Percentiles rank a stretch among this genome's conserved stretches.
Conservation (phyloP, 2,888 invertebrate species). For the Drosophila quinaria region DNA sequence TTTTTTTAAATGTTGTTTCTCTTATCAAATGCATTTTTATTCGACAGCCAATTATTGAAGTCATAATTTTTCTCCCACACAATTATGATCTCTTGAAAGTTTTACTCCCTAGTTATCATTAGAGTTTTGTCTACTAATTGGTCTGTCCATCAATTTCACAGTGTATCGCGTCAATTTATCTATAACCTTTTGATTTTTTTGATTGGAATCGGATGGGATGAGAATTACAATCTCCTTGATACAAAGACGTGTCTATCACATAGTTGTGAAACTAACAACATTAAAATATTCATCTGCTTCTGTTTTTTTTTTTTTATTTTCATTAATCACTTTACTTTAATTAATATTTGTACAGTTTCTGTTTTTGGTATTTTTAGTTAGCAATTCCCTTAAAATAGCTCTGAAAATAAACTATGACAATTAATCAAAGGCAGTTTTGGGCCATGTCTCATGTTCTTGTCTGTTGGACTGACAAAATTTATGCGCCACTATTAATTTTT, state of each 20-base stretch:
- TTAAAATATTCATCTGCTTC: slow-evolving; percentile 11
- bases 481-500: slow-evolving; percentile 64
- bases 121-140: slow-evolving; percentile 28
- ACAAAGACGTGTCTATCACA: slow-evolving; percentile 32
- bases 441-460: slow-evolving; percentile 47
- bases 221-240: slow-evolving; percentile 38
- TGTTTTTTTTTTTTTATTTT: slow-evolving; percentile 13
- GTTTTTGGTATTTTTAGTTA: slow-evolving; percentile 34
- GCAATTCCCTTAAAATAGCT: slow-evolving; percentile 49
- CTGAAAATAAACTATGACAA: slow-evolving; percentile 33
- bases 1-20: slow-evolving; percentile 9
- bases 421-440: slow-evolving; percentile 59
- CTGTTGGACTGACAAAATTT: slow-evolving; percentile 51
- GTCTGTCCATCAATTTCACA: slow-evolving; percentile 14
- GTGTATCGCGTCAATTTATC: slow-evolving; percentile 8
- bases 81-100: slow-evolving; percentile 4
- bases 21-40: slow-evolving; percentile 27
- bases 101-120: neutral
- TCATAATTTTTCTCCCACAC: slow-evolving; percentile 3
- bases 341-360: slow-evolving; percentile 31
- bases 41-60: slow-evolving; percentile 42
- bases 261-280: slow-evolving; percentile 13
- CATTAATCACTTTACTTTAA: slow-evolving; percentile 59
- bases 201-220: slow-evolving; percentile 1
- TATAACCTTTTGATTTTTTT: slow-evolving; percentile 14